Evolutionary conservation across 2,888 invertebrate species (phyloP), one percentile per base, ranked within the genome.

Genomic region (Conchocele bisecta): DNA sequence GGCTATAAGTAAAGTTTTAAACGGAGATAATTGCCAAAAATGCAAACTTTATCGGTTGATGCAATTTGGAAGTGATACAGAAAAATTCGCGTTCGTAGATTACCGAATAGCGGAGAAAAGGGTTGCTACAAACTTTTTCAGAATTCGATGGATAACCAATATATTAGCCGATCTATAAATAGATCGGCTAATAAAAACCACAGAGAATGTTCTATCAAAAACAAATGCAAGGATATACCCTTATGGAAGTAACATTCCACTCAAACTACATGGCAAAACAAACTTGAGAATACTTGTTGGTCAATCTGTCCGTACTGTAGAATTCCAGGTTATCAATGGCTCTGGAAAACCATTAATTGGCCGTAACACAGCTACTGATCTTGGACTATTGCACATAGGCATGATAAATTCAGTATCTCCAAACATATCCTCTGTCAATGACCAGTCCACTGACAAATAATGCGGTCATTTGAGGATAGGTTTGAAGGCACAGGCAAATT

Each of bases 301-400:
- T 22, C 5, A 28, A 13, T 9, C 7, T 26, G 46, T 26, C 26
- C 46, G 15, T 46, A 15, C 24, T 26, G 28, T 46, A 3, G 15
- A 46, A 26, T 46, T 46, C 24, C 22, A 46, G 46, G 46, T 46
- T 5, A 46, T 46, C 46, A 46, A 46, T 26, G 22, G 46, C 15
- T 26, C 17, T 9, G 46, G 42, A 20, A 42, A 35, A 35, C 37
- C 37, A 35, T 35, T 35, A 35, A 35, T 35, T 35, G 37, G 37
- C 37, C 37, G 37, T 35, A 35, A 35, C 11, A 20, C 9, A 13
- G 37, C 37, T 35, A 35, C 37, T 35, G 37, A 35, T n/a, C n/a
- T n/a, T 35, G 37, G 37, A 13, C 37, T 35, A 11, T 35, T 35
- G 37, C 37, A 35, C n/a, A 35, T 35, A 11, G 37, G 37, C 37